Conservation (phyloP, 1,140 invertebrate species). For the Papilio xuthus region DNA sequence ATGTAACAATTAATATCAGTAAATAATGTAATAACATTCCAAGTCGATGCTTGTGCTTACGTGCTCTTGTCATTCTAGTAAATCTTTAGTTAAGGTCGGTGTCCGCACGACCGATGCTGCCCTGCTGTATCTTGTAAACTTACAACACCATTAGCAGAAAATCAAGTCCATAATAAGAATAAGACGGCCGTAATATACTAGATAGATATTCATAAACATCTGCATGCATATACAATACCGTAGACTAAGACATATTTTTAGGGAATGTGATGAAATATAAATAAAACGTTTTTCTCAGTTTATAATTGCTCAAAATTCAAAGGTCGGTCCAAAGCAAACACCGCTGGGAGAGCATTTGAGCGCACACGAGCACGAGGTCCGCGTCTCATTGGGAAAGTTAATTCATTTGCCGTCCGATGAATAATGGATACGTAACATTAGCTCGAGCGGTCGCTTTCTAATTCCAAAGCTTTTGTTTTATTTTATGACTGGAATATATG, state of each 20-base stretch:
- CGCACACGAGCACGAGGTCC: not conserved
- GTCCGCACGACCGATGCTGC: no score
- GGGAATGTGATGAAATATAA: not conserved
- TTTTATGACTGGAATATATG: not conserved
- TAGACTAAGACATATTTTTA: not conserved
- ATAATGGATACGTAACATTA: conserved; percentile 19
- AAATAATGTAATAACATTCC: no score
- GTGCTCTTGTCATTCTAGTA: no score
- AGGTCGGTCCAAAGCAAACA: not conserved
- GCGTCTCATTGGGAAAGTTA: conserved; percentile 9
- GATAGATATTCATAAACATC: no score
- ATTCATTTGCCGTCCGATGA: conserved; percentile 1
- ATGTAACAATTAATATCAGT: no score
- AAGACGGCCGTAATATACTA: no score
- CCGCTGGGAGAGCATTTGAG: conserved; percentile 1
- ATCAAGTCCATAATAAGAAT: no score
- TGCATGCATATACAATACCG: no score
- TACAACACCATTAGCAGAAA: no score
- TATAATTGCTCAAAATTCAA: not conserved
- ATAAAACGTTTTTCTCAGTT: not conserved
- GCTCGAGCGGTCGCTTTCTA: not conserved
- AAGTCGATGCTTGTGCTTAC: no score
- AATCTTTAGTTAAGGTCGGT: no score
- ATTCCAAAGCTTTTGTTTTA: conserved; percentile 13
- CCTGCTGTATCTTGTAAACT: no score